phyloP scores from a whole-genome alignment of 2,797 vertebrate species.

The Microtus obscurus region DNA sequence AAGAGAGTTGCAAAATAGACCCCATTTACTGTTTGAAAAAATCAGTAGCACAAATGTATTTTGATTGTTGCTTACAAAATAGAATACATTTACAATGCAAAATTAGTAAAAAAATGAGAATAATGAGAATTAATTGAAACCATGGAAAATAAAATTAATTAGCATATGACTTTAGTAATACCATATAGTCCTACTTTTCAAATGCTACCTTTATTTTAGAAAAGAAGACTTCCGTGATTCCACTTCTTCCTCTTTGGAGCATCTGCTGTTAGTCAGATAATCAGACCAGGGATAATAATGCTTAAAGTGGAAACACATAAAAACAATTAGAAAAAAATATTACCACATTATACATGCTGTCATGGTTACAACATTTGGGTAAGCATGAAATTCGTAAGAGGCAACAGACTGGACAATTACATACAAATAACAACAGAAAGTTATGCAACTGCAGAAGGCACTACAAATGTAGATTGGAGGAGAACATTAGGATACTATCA shows the following conservation, averaged over 20 bases:
- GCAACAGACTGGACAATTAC: not conserved
- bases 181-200: not conserved
- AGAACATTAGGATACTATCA: not conserved
- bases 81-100: not conserved
- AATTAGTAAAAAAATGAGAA: not conserved
- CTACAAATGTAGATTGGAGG: not conserved
- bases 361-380: not conserved
- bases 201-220: not conserved
- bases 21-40: too few relatives aligned
- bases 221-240: not conserved
- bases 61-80: too few relatives aligned
- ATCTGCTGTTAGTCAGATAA: not conserved
- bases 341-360: not conserved
- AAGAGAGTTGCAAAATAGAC: not conserved
- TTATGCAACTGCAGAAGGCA: not conserved
- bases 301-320: not conserved
- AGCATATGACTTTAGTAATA: not conserved
- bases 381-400: not conserved
- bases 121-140: not conserved
- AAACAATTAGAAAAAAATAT: not conserved
- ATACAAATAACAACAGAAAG: not conserved
- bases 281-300: not conserved
- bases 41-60: too few relatives aligned
- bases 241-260: not conserved
- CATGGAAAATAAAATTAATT: not conserved